These are phyloP conservation scores for Planiliza haematocheilus DNA, from an alignment of 2,113 vertebrate genomes.

Conservation along the genomic window DNA sequence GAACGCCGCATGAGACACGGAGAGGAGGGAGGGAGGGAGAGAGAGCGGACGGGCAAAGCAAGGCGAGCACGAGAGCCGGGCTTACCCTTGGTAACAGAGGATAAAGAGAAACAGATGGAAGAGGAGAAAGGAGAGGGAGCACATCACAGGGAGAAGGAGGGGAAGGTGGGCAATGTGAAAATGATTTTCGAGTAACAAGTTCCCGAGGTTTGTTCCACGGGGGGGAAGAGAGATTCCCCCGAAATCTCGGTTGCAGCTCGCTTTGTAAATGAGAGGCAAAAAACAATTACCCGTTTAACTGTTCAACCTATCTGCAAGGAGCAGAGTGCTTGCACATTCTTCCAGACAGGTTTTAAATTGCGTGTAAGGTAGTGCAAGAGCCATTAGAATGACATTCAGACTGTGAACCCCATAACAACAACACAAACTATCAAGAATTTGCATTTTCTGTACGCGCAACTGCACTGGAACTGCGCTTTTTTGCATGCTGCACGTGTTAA, in stretches of 20 bases:
- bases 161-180: conserved; percentile 43
- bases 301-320: conserved; percentile 6
- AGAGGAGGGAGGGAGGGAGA: neutral
- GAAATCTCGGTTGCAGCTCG: conserved; percentile 28
- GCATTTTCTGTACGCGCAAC: neutral
- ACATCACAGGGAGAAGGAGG: conserved; percentile 11
- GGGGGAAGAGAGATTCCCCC: neutral
- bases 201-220: conserved; percentile 18
- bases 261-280: conserved; percentile 23
- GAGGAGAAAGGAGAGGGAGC: conserved; percentile 21
- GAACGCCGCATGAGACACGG: too few species aligned
- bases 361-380: neutral
- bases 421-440: neutral
- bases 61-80: conserved; percentile 26
- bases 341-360: conserved; percentile 2
- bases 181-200: conserved; percentile 48
- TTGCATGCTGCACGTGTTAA: neutral
- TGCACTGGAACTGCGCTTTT: neutral
- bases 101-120: conserved; percentile 66
- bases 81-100: conserved; percentile 33
- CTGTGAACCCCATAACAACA: neutral
- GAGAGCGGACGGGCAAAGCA: conserved; percentile 14
- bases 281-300: conserved; percentile 39
- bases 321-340: neutral
- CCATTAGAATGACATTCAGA: neutral